These are phyloP conservation scores for Acanthiza pusilla DNA, from an alignment of 2,797 vertebrate species.

Conservation along the genomic window DNA sequence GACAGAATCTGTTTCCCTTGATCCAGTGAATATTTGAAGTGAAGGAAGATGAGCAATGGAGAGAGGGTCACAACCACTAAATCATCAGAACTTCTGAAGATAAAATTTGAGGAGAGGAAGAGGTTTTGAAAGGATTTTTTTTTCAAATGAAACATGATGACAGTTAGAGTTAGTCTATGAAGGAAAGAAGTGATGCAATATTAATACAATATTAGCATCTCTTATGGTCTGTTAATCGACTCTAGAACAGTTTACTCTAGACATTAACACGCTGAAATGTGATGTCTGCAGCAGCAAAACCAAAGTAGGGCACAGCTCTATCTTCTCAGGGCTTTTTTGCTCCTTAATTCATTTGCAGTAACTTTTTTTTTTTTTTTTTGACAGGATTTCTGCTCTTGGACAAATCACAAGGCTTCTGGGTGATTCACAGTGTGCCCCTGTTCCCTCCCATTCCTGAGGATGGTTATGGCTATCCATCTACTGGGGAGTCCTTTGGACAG, in stretches of 20 bases:
- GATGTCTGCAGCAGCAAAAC: not conserved
- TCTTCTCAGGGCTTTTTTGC: not conserved
- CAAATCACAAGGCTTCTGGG: constrained; percentile 87
- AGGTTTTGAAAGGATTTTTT: not conserved
- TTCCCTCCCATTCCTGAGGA: constrained; percentile 85
- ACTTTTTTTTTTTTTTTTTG: not conserved
- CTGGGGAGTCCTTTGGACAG: constrained; percentile 82
- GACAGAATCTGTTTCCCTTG: not conserved
- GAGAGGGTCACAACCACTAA: not conserved
- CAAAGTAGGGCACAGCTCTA: not conserved
- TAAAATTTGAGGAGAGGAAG: not conserved
- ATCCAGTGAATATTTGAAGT: not conserved
- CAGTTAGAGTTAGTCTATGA: not conserved
- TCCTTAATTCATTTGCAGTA: not conserved
- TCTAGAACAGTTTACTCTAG: not conserved
- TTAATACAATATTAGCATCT: not conserved
- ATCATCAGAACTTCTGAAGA: not conserved
- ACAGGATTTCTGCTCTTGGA: constrained; percentile 86
- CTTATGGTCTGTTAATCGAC: not conserved
- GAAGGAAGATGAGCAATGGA: not conserved
- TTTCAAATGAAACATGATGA: not conserved
- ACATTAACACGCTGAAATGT: not conserved
- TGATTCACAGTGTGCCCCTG: constrained; percentile 87
- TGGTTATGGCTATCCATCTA: constrained; percentile 83
- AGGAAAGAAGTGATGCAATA: not conserved